Conservation (phyloP, 1,140 invertebrate species). For the Amphibalanus amphitrite region DNA sequence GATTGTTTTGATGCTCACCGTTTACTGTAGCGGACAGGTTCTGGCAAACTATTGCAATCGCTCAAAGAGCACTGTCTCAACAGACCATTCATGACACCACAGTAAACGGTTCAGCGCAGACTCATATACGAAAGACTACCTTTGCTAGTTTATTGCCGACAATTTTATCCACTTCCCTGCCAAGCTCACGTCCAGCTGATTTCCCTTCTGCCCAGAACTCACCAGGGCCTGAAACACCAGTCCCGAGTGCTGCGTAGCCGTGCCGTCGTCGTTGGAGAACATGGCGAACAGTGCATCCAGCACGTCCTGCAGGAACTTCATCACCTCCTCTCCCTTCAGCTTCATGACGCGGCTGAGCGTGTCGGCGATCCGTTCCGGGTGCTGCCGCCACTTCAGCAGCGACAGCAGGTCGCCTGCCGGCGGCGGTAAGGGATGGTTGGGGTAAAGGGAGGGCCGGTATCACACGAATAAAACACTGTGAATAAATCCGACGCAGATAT, state of each 20-base stretch:
- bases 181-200: too few species aligned
- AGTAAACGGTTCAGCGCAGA: too few species aligned
- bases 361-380: conserved; percentile 66
- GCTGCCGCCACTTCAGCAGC: conserved; percentile 73
- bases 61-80: too few species aligned
- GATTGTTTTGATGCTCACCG: background rate
- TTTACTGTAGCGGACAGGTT: too few species aligned
- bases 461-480: too few species aligned
- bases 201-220: too few species aligned
- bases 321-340: conserved; percentile 74
- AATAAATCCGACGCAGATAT: too few species aligned
- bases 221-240: conserved; percentile 57
- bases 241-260: conserved; percentile 51
- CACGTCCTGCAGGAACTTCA: conserved; percentile 91
- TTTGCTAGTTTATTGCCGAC: too few species aligned
- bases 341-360: conserved; percentile 60
- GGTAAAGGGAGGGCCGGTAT: too few species aligned
- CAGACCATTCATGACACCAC: background rate
- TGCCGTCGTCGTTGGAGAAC: conserved; percentile 84
- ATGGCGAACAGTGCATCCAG: conserved; percentile 85
- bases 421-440: conserved; percentile 12
- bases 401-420: conserved; percentile 63
- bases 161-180: too few species aligned
- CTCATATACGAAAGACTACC: too few species aligned
- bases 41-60: too few species aligned